These are phyloP conservation scores for Sinocyclocheilus anshuiensis DNA, from an alignment of 2,113 vertebrate species.

Conservation along the genomic window DNA sequence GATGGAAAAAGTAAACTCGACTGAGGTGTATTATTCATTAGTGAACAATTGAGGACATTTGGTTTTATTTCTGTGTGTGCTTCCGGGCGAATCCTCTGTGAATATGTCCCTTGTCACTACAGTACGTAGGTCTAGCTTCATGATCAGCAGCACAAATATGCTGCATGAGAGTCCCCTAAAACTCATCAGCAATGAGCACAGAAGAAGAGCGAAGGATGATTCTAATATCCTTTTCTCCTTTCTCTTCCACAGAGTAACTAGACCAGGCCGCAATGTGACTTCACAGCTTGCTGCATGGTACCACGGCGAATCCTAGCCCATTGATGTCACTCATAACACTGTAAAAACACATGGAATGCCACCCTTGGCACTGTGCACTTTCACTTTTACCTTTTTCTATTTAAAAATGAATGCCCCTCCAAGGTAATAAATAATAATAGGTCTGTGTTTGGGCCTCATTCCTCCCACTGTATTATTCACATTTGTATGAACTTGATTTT, in stretches of 20 bases:
- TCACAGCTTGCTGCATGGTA: not conserved
- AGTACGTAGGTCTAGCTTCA: not conserved
- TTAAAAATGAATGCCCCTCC: not conserved
- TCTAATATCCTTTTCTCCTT: not conserved
- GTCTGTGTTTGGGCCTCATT: not conserved
- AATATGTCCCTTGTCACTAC: conserved; percentile 1
- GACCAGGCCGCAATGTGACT: not conserved
- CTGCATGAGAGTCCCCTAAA: not conserved
- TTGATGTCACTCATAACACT: not conserved
- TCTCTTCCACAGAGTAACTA: not conserved
- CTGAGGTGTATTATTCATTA: conserved; percentile 33
- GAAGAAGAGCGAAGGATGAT: not conserved
- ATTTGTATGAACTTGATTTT: not conserved
- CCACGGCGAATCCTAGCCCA: not conserved
- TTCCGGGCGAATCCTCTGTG: not conserved
- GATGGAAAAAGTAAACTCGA: conserved; percentile 18
- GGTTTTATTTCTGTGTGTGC: conserved; percentile 13
- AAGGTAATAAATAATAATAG: not conserved
- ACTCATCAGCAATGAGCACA: not conserved
- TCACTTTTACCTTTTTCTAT: not conserved
- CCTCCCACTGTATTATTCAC: conserved; percentile 1
- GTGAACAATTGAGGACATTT: conserved; percentile 9
- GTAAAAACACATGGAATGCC: not conserved
- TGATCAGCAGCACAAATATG: not conserved
- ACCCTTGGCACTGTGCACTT: not conserved